phyloP scores from a whole-genome alignment of 1,140 invertebrate species.

The Tetragonula clypearis region DNA sequence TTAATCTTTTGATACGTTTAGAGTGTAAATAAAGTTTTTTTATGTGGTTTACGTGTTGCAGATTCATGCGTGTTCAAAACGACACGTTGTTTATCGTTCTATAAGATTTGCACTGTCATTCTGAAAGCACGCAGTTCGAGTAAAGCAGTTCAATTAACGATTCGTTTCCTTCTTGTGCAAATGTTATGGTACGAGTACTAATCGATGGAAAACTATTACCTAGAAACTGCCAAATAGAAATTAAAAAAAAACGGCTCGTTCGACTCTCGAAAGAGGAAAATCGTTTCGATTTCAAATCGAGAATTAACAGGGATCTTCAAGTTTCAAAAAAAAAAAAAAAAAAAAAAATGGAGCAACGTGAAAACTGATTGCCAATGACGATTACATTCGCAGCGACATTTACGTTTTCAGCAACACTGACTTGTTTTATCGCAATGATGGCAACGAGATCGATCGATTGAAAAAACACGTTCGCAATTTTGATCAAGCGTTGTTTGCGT shows the following conservation, averaged over 20 bases:
- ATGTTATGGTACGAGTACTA: background rate
- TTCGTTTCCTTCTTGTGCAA: background rate
- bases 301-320: background rate
- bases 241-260: background rate
- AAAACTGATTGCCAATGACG: background rate
- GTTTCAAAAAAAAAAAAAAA: background rate
- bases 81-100: background rate
- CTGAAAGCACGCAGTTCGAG: background rate
- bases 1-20: slow-evolving; percentile 21
- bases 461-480: background rate
- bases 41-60: background rate
- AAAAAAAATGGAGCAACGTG: background rate
- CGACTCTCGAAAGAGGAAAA: background rate
- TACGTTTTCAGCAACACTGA: background rate
- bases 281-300: too few relatives aligned
- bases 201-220: background rate
- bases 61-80: background rate
- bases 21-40: slow-evolving; percentile 17
- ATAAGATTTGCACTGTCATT: background rate
- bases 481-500: slow-evolving; percentile 3
- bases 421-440: background rate
- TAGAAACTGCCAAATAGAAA: background rate
- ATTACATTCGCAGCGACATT: background rate
- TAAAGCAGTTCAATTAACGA: too few relatives aligned
- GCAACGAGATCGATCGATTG: background rate